Percentiles rank a stretch among this genome's conserved stretches.
Evolutionary conservation across 2,797 vertebrate genomes (phyloP).

Genomic region (Myoxocephalus aenaeus): DNA sequence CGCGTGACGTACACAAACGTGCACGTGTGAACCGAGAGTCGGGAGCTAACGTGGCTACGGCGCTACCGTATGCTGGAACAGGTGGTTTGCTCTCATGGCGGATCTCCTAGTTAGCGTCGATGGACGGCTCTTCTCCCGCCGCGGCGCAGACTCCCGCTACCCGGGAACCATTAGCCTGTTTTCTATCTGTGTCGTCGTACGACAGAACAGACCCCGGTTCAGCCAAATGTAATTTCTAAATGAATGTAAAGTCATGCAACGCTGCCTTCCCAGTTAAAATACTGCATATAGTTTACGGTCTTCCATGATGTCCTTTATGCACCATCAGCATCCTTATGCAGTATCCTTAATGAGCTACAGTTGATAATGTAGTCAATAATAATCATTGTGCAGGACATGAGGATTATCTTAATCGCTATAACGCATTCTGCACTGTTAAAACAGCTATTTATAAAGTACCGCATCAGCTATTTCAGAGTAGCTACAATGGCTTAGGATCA

Average conservation of each 20-base stretch:
- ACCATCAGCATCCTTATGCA: neutral
- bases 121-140: conserved; percentile 11
- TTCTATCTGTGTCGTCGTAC: neutral
- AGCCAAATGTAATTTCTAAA: neutral
- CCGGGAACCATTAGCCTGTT: conserved; percentile 25
- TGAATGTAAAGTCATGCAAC: neutral
- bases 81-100: conserved; percentile 55
- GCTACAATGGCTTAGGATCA: neutral
- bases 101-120: conserved; percentile 48
- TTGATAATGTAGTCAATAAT: neutral
- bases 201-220: neutral
- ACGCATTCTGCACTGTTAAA: neutral
- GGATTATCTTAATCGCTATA: neutral
- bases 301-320: neutral
- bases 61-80: conserved; percentile 57
- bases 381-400: neutral
- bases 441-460: neutral
- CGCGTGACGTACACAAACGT: neutral
- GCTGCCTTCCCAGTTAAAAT: neutral
- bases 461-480: neutral
- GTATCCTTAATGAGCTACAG: neutral
- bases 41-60: conserved; percentile 6
- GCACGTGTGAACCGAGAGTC: neutral
- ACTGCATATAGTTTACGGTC: neutral
- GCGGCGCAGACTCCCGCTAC: conserved; percentile 23